phyloP scores from a whole-genome alignment of 2,888 invertebrate genomes.

The Phrixothrix hirtus region DNA sequence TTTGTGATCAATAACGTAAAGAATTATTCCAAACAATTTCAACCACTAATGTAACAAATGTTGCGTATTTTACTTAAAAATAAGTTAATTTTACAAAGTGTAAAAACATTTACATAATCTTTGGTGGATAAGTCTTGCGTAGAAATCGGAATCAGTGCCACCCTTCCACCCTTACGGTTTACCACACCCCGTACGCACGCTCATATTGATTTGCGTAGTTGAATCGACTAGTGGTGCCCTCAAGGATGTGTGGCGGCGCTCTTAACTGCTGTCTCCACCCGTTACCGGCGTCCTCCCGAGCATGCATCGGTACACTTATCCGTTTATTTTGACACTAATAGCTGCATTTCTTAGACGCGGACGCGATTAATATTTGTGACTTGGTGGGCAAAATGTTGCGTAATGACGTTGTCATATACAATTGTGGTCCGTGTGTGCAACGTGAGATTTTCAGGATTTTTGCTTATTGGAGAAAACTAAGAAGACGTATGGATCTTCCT shows the following conservation, averaged over 20 bases:
- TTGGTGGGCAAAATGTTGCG: slow-evolving; percentile 17
- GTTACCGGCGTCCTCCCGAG: slow-evolving; percentile 48
- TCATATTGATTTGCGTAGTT: slow-evolving; percentile 50
- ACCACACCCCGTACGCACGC: slow-evolving; percentile 59
- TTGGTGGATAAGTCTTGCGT: slow-evolving; percentile 21
- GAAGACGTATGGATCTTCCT: slow-evolving; percentile 29
- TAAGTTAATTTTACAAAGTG: too few species aligned
- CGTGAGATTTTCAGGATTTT: slow-evolving; percentile 11
- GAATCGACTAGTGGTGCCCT: slow-evolving; percentile 54
- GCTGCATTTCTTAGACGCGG: slow-evolving; percentile 13
- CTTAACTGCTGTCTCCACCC: slow-evolving; percentile 51
- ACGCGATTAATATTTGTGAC: slow-evolving; percentile 22
- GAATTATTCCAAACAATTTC: too few species aligned
- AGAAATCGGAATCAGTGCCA: slow-evolving; percentile 26
- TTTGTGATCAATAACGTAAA: too few species aligned
- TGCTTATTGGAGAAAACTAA: slow-evolving; percentile 6
- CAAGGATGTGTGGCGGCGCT: slow-evolving; percentile 56
- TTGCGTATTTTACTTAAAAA: too few species aligned
- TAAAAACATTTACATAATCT: too few species aligned
- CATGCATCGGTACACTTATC: slow-evolving; percentile 23
- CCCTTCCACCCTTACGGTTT: slow-evolving; percentile 43
- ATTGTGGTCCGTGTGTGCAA: slow-evolving; percentile 16
- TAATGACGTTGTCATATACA: slow-evolving; percentile 4
- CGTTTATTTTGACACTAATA: slow-evolving; percentile 22
- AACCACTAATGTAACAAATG: too few species aligned